These are phyloP conservation scores for Sinella curviseta DNA, from an alignment of 1,140 invertebrate genomes.

Conservation along the genomic window DNA sequence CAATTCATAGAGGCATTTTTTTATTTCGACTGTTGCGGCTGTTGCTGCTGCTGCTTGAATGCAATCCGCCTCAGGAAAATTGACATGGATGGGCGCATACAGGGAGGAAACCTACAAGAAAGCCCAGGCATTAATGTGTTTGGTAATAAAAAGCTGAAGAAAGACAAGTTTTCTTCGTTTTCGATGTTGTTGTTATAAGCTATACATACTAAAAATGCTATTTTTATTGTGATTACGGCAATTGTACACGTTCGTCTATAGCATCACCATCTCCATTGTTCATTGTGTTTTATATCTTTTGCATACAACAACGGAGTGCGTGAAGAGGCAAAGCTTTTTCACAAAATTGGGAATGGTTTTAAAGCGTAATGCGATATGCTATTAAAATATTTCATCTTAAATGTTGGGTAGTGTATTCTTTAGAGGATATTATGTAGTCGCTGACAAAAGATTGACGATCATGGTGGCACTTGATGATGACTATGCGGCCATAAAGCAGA, in stretches of 20 bases:
- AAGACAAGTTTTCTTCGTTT: neutral
- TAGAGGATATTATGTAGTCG: neutral
- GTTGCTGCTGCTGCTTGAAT: too few relatives aligned
- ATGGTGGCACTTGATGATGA: slow-evolving; percentile 19
- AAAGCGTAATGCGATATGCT: neutral
- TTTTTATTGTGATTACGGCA: neutral
- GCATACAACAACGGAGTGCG: neutral
- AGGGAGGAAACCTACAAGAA: neutral
- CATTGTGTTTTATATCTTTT: neutral
- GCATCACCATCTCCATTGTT: neutral
- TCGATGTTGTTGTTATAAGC: too few relatives aligned
- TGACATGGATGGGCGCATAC: neutral
- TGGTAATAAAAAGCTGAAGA: neutral
- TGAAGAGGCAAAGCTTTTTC: too few relatives aligned
- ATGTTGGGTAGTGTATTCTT: neutral
- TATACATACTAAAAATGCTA: neutral
- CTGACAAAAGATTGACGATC: slow-evolving; percentile 22
- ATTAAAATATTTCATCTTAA: neutral
- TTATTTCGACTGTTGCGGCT: neutral
- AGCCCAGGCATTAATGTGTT: neutral
- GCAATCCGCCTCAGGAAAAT: neutral
- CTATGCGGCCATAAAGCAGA: neutral
- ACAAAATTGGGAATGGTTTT: neutral
- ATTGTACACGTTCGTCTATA: neutral
- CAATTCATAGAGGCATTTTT: neutral